Evolutionary conservation across 2,113 vertebrate genomes (phyloP), one percentile per base, ranked within the genome.

Genomic region (Pelecanus crispus): DNA sequence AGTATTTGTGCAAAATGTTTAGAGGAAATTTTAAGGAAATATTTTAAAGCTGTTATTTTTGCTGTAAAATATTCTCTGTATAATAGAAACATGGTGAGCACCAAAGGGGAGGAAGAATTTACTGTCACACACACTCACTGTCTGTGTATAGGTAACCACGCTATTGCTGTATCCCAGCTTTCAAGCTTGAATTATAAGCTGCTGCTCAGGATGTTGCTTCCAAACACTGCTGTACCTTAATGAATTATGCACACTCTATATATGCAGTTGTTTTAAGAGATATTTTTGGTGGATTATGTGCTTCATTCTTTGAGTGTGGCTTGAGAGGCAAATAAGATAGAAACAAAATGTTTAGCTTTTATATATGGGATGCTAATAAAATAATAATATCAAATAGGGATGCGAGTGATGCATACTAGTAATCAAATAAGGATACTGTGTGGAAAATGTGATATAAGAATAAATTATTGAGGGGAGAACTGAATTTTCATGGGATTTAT

Each of bases 401-500:
- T 58, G 53, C 0, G 1, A 85, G 83, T 17, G 10, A n/a, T 91
- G 58, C 45, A 40, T 79, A 32, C 45, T 32, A 49, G 56, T 89
- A 91, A 86, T 92, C 70, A 85, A 81, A 32, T 70, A 71, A 56
- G 59, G 83, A 47, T 77, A 38, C 62, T 85, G 36, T 72, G 40
- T 94, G 66, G 53, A 73, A 95, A 92, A 92, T 70, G 52, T 62
- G 66, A 62, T 96, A 70, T 9, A 68, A 53, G 56, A 82, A 90
- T 86, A 92, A 94, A 94, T 94, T 90, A 79, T 91, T 95, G 45
- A 91, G 49, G 40, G 45, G 31, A 88, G 32, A 83, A 62, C 62
- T 86, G 84, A 72, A 90, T 95, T 87, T 97, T 93, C 74, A 49
- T 81, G 72, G 65, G 47, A 75, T 83, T 86, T 96, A 32, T 93